Conservation (phyloP, 2,797 vertebrate genomes). For the Acanthurus lineatus region DNA sequence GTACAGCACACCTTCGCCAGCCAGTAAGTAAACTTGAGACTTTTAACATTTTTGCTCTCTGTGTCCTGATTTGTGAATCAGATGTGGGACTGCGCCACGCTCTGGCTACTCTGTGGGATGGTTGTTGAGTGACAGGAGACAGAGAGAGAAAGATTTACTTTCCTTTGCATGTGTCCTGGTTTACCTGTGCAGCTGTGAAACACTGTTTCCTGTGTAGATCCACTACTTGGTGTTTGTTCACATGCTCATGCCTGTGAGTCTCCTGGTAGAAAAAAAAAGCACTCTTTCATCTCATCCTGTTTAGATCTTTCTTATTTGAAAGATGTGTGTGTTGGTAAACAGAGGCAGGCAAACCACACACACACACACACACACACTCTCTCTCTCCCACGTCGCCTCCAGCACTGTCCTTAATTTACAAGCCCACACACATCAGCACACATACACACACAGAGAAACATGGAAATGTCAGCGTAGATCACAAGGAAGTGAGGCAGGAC, state of each 20-base stretch:
- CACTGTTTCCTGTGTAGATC: constrained; percentile 35
- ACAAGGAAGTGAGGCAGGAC: constrained; percentile 70
- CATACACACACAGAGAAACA: constrained; percentile 30
- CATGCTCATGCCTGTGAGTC: constrained; percentile 17
- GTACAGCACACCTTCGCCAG: constrained; percentile 96
- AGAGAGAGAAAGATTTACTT: constrained; percentile 30
- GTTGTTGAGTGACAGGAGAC: constrained; percentile 30
- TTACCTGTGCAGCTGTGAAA: constrained; percentile 33
- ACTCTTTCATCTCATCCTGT: constrained; percentile 70
- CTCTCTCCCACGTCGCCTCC: constrained; percentile 46
- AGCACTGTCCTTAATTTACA: constrained; percentile 78
- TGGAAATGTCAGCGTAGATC: constrained; percentile 65
- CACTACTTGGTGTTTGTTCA: constrained; percentile 16
- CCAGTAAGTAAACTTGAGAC: constrained; percentile 89
- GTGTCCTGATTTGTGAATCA: constrained; percentile 5
- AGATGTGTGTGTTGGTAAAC: constrained; percentile 71
- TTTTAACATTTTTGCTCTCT: neutral
- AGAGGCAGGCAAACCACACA: constrained; percentile 23
- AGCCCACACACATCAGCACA: constrained; percentile 56
- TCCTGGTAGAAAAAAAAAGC: constrained; percentile 41
- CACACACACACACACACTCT: neutral
- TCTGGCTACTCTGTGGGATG: constrained; percentile 11
- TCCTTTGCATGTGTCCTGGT: constrained; percentile 57
- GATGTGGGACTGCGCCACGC: neutral
- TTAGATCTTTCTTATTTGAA: constrained; percentile 66